Evolutionary conservation across 92 coral and sea anemone genomes (phyloP).

Genomic region (Porites evermanni): DNA sequence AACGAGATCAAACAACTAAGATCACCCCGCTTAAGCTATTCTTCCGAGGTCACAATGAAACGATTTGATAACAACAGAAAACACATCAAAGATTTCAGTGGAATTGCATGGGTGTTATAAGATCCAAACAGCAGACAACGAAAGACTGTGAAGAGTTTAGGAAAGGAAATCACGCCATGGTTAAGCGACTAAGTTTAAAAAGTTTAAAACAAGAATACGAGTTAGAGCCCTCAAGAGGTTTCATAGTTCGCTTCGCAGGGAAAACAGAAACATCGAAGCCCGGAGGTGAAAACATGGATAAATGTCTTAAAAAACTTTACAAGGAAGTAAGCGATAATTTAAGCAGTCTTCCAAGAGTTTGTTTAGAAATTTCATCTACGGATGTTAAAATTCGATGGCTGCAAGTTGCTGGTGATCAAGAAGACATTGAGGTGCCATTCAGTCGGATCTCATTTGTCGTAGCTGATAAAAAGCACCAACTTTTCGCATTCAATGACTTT

Average conservation of each 20-base stretch:
- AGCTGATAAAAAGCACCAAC: conserved; percentile 88
- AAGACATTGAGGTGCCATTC: conserved; percentile 69
- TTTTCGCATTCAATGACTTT: conserved; percentile 91
- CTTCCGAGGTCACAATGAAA: conserved; percentile 1
- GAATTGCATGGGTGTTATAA: conserved; percentile 38
- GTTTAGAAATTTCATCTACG: conserved; percentile 65
- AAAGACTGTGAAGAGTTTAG: not conserved
- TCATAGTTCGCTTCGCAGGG: conserved; percentile 84
- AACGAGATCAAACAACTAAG: not conserved
- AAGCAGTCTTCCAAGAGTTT: conserved; percentile 67
- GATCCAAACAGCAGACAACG: conserved; percentile 25
- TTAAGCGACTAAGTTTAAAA: conserved; percentile 64
- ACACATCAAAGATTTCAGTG: not conserved
- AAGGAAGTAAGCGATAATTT: conserved; percentile 49
- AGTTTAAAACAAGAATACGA: conserved; percentile 71
- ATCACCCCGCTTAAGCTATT: not conserved
- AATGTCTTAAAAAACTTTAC: conserved; percentile 70
- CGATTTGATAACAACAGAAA: not conserved
- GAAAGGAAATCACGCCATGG: conserved; percentile 19
- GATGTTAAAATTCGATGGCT: conserved; percentile 64
- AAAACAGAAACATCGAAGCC: conserved; percentile 71
- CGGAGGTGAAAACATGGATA: conserved; percentile 78
- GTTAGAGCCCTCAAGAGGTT: conserved; percentile 70
- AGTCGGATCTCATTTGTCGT: conserved; percentile 80
- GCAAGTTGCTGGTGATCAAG: conserved; percentile 49